These are phyloP conservation scores for Drosophila dives DNA, from an alignment of 2,888 invertebrate species.

Conservation along the genomic window DNA sequence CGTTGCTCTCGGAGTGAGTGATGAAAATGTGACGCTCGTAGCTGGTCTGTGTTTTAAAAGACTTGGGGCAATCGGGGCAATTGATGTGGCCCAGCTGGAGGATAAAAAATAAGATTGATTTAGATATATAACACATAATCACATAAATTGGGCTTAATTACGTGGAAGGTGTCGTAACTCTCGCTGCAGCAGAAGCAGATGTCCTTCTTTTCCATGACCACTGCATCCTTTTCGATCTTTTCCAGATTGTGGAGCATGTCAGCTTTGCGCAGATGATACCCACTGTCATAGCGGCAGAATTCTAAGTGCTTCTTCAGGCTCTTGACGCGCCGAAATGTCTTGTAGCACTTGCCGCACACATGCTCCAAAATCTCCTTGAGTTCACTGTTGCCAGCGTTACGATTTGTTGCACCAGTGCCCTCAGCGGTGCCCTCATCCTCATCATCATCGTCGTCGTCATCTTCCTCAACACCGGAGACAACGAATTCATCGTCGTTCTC, in stretches of 20 bases:
- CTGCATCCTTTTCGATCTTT: constrained; percentile 83
- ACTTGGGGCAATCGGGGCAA: constrained; percentile 89
- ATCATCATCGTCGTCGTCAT: constrained; percentile 54
- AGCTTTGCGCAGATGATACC: constrained; percentile 78
- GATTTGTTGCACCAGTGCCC: constrained; percentile 18
- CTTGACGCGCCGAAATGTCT: constrained; percentile 82
- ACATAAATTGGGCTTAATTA: constrained; percentile 49
- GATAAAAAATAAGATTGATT: not conserved
- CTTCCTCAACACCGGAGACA: constrained; percentile 60
- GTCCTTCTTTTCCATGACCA: constrained; percentile 82
- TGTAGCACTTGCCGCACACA: constrained; percentile 84
- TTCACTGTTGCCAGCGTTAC: constrained; percentile 36
- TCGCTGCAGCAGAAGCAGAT: constrained; percentile 84
- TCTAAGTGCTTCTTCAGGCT: constrained; percentile 82
- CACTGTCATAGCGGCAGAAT: constrained; percentile 82
- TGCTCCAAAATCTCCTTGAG: constrained; percentile 83
- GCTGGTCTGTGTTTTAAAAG: constrained; percentile 89
- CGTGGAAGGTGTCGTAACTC: constrained; percentile 84
- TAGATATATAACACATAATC: not conserved
- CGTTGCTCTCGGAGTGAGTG: constrained; percentile 89
- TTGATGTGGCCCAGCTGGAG: constrained; percentile 83
- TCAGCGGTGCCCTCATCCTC: constrained; percentile 62
- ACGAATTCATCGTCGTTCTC: constrained; percentile 58
- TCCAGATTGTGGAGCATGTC: constrained; percentile 82
- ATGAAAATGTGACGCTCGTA: constrained; percentile 88